Conservation (phyloP, 2,797 vertebrate genomes). For the Lagodon rhomboides region DNA sequence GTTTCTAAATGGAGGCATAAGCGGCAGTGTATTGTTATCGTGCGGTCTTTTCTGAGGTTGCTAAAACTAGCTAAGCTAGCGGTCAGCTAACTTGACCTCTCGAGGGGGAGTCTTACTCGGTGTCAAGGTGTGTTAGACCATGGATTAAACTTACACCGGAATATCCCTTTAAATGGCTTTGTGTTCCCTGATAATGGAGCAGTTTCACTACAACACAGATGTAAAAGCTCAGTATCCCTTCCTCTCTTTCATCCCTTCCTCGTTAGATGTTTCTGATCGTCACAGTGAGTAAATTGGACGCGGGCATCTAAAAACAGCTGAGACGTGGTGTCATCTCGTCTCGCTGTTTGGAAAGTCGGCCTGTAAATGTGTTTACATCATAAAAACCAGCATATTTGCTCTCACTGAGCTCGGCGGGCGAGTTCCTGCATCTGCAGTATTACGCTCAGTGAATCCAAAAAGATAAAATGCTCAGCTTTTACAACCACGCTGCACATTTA, state of each 20-base stretch:
- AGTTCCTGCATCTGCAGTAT: neutral
- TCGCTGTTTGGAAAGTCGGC: neutral
- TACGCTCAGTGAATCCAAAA: neutral
- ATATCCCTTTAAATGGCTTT: no score
- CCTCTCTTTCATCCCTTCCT: neutral
- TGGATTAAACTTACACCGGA: no score
- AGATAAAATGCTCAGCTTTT: neutral
- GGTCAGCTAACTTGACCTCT: no score
- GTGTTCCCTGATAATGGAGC: neutral
- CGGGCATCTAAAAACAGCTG: neutral
- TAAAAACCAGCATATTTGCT: neutral
- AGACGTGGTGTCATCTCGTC: neutral
- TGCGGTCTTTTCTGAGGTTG: no score
- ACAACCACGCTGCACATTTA: neutral
- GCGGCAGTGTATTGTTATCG: no score
- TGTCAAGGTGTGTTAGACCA: no score
- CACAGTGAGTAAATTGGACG: neutral
- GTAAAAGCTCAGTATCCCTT: neutral
- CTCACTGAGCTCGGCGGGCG: neutral
- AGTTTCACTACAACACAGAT: neutral
- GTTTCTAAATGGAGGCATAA: no score
- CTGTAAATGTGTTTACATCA: neutral
- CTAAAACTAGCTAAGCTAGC: no score
- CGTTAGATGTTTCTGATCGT: neutral
- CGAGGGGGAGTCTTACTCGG: no score